Evolutionary conservation across 1,140 invertebrate genomes (phyloP), one percentile per base, ranked within the genome.

Genomic region (Pseudomyrmex dendroicus): DNA sequence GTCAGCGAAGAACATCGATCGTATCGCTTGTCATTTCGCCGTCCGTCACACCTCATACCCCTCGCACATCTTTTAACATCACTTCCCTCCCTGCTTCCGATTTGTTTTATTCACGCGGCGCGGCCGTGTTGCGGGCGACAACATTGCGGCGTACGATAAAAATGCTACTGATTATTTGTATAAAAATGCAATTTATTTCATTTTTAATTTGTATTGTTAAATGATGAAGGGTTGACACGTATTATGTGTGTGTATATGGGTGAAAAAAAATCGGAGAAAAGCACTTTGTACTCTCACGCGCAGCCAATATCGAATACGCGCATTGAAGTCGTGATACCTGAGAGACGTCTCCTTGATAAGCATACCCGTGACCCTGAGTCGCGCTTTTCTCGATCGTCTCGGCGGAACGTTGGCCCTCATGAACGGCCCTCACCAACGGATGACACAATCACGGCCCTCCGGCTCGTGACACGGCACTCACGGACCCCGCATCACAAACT

Each of bases 311-410:
- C 22, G 63, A 50, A 10, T 13, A 13, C 61, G 3, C 59, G 48
- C 48, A 25, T 56, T n/a, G 61, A 70, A 73, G 84, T 84, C 64
- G 50, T 17, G 22, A 56, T 93, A 94, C 93, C 93, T 94, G 84
- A 94, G 90, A 44, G 93, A 94, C 35, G 92, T 93, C 84, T 93
- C 93, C 89, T 94, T 94, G 89, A 93, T 93, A 61, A 94, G 91
- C 93, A 94, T 94, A 77, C 87, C 86, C 88, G 83, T 74, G 77
- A 90, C 82, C 78, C 86, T 83, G 88, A 63, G 15, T 80, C 70
- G 83, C 46, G 63, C 64, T 64, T 86, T 87, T 67, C 83, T 89
- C 84, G 84, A 86, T 73, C 70, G 85, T 70, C 83, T 86, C 73
- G 85, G 50, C 76, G 78, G 86, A 82, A 84, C 56, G 90, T 83